Base-by-base conservation (phyloP, 1,140 invertebrate genomes). In the Anoplophora glabripennis region DNA sequence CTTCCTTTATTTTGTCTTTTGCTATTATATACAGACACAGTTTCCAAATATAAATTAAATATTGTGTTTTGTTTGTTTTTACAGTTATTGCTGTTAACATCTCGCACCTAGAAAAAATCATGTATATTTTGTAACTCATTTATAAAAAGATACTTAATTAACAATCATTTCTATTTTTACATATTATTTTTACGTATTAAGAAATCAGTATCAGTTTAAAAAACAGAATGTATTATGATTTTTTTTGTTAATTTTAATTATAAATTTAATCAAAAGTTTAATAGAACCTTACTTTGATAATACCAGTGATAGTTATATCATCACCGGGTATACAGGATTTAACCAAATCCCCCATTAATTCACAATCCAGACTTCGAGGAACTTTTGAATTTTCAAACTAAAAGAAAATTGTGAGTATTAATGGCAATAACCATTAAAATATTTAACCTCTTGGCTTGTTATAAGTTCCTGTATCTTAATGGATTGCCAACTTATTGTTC, bases 271-370 rank as follows among this genome's bases (percentile, higher is more conserved):
- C 9, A 12, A 56, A 8, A 33, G 7, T 49, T 48, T 55, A 49
- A 48, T 33, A 68, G 72, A 54, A 52, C 7, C 66, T 68, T 56
- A 81, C 76, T 64, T 77, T 78, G 9, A 81, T 84, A 56, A 96
- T 86, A 35, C 94, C 96, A 60, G 89, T 90, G 8, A 98, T 78
- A 12, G 87, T 89, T 1, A 97, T 83, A 69, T 92, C 85, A 80
- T 97, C 93, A 7, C 94, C 96, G 18, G 94, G 90, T 59, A 89
- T 84, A 69, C 93, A 93, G 12, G 80, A 80, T 66, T 92, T 89
- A n/a, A 95, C 90, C 42, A 97, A 79, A 80, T 96, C 91, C 66
- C 89, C 84, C 18, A 84, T 82, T 17, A 98, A 77, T 77, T 95
- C 92, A 73, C 94, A 89, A 75, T 97, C 93, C 35, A 96, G 78